Evolutionary conservation across 2,888 invertebrate species (phyloP), one percentile per base, ranked within the genome.

Genomic region (Drosophila bunnanda): DNA sequence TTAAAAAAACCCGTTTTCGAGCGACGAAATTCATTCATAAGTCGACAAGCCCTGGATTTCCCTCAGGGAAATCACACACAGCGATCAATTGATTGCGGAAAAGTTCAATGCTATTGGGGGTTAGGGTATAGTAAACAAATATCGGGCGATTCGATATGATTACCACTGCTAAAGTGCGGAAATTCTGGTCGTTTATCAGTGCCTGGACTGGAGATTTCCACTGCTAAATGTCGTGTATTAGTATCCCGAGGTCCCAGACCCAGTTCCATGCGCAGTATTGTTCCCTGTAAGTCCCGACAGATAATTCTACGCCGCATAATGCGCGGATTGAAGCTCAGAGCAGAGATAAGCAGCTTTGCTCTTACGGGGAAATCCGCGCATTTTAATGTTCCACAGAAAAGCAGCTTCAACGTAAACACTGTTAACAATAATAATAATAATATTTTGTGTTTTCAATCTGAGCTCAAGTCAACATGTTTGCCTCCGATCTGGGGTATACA

Each of bases 231-330:
- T 44, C 44, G 34, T 28, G 13, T 7, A 30, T 20, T n/a, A 22
- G 15, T 62, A 60, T 38, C 25, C 43, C 25, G 25, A 22, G 30
- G 22, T 39, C 7, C 32, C 43, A 5, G 48, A 5, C 13, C 15
- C 36, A 54, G 32, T 28, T 57, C 59, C 15, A 61, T 62, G 12
- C 44, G 61, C 36, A 36, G 41, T 59, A 10, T 43, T 8, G 30
- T 84, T 82, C 64, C 28, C 41, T 28, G 68, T 60, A 78, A 79
- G 77, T 70, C 55, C 70, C 65, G 60, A 65, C 56, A 52, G 64
- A 68, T 68, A 61, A 57, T 65, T 52, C 53, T 57, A 34, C 34
- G 65, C 46, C 55, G 53, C 70, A 55, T 57, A 68, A 79, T 69
- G 64, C 28, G 39, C 52, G 58, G 41, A 36, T 39, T 30, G 46